These are phyloP conservation scores for Heliothis peltigera DNA, from an alignment of 2,888 invertebrate species.

Conservation along the genomic window DNA sequence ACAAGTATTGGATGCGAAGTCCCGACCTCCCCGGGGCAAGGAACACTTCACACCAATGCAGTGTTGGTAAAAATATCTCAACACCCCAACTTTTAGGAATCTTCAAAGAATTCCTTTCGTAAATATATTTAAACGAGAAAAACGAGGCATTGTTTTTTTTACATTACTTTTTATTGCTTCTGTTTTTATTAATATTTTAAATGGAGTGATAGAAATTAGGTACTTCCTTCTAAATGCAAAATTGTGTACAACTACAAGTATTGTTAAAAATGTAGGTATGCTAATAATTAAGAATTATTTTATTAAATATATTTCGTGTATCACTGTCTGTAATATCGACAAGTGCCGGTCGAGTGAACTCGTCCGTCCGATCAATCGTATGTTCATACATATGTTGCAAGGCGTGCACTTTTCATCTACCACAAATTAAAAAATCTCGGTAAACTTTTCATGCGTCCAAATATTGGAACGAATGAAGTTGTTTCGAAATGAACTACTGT, in stretches of 20 bases:
- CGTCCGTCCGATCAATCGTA: conserved; percentile 25
- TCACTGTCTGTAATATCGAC: conserved; percentile 17
- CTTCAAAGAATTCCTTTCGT: conserved; percentile 65
- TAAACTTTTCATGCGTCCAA: conserved; percentile 25
- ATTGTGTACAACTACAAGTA: background rate
- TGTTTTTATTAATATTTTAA: background rate
- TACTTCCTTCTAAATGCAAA: background rate
- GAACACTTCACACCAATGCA: conserved; percentile 78
- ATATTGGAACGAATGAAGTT: conserved; percentile 23
- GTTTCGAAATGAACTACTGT: background rate
- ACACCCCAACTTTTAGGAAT: conserved; percentile 77
- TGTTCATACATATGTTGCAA: conserved; percentile 28
- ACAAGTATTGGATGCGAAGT: conserved; percentile 73
- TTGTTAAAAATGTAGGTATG: background rate
- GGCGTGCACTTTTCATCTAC: conserved; percentile 19
- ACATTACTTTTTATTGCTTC: conserved; percentile 35
- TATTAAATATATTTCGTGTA: conserved; percentile 21
- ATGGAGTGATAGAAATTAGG: too few species aligned
- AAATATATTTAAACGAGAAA: conserved; percentile 69
- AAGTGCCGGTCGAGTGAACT: conserved; percentile 18
- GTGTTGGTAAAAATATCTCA: conserved; percentile 79
- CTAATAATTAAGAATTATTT: background rate
- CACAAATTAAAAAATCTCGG: conserved; percentile 27
- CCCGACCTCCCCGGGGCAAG: conserved; percentile 67
- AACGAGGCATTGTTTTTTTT: conserved; percentile 45